Evolutionary conservation across 2,797 vertebrate species (phyloP).

Genomic region (Spondyliosoma cantharus): DNA sequence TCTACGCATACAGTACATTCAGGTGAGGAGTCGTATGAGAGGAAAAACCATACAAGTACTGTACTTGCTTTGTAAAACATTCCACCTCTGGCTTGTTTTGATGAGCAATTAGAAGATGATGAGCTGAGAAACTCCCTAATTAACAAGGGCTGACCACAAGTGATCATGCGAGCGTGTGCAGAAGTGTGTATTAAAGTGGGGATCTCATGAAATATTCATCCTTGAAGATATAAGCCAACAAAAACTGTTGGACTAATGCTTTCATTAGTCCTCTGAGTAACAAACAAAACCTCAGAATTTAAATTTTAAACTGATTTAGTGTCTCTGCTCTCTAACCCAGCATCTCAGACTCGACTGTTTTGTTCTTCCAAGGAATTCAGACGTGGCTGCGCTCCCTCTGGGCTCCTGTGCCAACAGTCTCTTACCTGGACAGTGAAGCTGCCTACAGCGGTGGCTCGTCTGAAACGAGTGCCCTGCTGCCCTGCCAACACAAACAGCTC

Average conservation of each 20-base stretch:
- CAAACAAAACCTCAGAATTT: slow-evolving; percentile 34
- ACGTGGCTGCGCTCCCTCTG: slow-evolving; percentile 6
- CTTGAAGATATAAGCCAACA: slow-evolving; percentile 29
- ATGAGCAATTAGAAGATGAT: slow-evolving; percentile 70
- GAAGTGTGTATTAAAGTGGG: slow-evolving; percentile 50
- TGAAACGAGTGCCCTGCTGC: slow-evolving; percentile 91
- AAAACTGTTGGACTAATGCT: slow-evolving; percentile 35
- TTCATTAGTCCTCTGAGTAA: slow-evolving; percentile 35
- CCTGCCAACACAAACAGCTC: slow-evolving; percentile 93
- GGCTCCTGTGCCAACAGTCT: slow-evolving; percentile 10
- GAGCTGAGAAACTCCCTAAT: slow-evolving; percentile 59
- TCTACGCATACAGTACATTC: slow-evolving; percentile 3
- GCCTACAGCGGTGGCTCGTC: slow-evolving; percentile 91
- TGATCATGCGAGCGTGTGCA: slow-evolving; percentile 38
- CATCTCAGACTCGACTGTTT: slow-evolving; percentile 17
- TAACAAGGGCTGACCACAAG: slow-evolving; percentile 56
- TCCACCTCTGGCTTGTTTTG: slow-evolving; percentile 63
- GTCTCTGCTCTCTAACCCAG: background rate
- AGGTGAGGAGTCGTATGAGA: slow-evolving; percentile 16
- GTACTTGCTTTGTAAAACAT: slow-evolving; percentile 52
- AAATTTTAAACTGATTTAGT: background rate
- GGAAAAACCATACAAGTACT: slow-evolving; percentile 1
- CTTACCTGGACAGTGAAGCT: slow-evolving; percentile 96
- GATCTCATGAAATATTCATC: slow-evolving; percentile 66
- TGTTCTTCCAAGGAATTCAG: slow-evolving; percentile 31